A percentile compares a stretch with the other conserved stretches of the same genome.
These are phyloP conservation scores for Drosophila setifemur DNA, from an alignment of 1,140 invertebrate genomes.

Conservation along the genomic window DNA sequence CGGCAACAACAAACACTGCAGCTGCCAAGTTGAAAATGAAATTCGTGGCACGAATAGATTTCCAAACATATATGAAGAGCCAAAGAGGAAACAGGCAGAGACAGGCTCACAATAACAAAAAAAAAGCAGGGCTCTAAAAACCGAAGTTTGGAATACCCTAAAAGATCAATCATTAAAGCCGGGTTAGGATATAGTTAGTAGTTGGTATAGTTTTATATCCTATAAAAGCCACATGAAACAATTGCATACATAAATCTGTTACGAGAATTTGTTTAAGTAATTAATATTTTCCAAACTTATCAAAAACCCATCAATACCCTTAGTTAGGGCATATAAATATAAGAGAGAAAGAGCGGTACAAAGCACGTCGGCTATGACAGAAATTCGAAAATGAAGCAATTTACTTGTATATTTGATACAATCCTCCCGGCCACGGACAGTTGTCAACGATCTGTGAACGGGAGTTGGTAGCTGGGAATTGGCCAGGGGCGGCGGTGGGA, in stretches of 20 bases:
- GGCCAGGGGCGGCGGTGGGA: not conserved
- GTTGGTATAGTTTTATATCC: too few relatives aligned
- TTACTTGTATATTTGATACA: conserved; percentile 75
- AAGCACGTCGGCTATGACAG: conserved; percentile 68
- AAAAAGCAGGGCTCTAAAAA: too few relatives aligned
- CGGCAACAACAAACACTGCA: conserved; percentile 68
- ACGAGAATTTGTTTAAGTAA: too few relatives aligned
- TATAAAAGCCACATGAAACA: too few relatives aligned
- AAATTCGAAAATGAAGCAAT: conserved; percentile 80
- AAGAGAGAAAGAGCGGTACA: conserved; percentile 2
- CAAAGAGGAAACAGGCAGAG: conserved; percentile 4
- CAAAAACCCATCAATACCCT: too few relatives aligned
- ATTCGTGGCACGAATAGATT: conserved; percentile 79
- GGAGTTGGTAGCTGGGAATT: conserved; percentile 1
- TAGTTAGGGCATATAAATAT: too few relatives aligned
- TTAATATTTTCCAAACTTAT: too few relatives aligned
- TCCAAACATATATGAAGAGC: conserved; percentile 62
- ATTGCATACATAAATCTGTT: too few relatives aligned
- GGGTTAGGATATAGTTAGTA: too few relatives aligned
- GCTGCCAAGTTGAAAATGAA: conserved; percentile 78
- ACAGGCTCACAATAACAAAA: conserved; percentile 1
- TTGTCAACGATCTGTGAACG: conserved; percentile 46
- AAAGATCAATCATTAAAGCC: too few relatives aligned
- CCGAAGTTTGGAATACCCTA: too few relatives aligned
- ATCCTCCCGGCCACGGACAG: conserved; percentile 43